Conservation (phyloP, 2,797 vertebrate species). For the Gallinago stenura region DNA sequence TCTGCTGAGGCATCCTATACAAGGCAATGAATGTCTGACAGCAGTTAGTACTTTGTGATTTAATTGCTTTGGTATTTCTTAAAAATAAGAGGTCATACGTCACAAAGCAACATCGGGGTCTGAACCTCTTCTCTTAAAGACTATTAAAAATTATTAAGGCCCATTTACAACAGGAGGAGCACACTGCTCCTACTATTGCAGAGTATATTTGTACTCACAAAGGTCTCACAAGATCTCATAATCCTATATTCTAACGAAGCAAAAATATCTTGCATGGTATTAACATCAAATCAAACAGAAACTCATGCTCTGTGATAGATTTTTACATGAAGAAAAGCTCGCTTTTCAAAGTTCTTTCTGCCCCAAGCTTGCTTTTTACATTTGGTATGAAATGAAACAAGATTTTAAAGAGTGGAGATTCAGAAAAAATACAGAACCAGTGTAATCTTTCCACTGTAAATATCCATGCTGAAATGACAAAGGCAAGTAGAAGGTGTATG, state of each 20-base stretch:
- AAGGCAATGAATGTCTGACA: conserved; percentile 21
- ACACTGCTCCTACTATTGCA: background rate
- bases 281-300: conserved; percentile 35
- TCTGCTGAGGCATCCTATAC: conserved; percentile 19
- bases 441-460: conserved; percentile 14
- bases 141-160: background rate
- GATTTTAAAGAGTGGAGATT: conserved; percentile 27
- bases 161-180: background rate
- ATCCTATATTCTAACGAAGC: conserved; percentile 29
- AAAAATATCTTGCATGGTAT: conserved; percentile 33
- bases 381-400: conserved; percentile 45
- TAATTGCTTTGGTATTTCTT: conserved; percentile 15
- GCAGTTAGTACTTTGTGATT: conserved; percentile 16
- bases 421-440: background rate
- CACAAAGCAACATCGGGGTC: background rate
- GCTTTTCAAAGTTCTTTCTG: conserved; percentile 17
- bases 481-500: conserved; percentile 16
- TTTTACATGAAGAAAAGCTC: background rate
- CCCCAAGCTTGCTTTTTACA: conserved; percentile 31
- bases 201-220: background rate
- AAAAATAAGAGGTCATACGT: conserved; percentile 29
- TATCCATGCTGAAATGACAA: conserved; percentile 16
- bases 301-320: background rate
- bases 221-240: conserved; percentile 39
- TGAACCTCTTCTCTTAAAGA: conserved; percentile 10